Percentiles rank a stretch among this genome's conserved stretches.
Conservation (phyloP, 2,888 invertebrate genomes). For the Agrochola macilenta region DNA sequence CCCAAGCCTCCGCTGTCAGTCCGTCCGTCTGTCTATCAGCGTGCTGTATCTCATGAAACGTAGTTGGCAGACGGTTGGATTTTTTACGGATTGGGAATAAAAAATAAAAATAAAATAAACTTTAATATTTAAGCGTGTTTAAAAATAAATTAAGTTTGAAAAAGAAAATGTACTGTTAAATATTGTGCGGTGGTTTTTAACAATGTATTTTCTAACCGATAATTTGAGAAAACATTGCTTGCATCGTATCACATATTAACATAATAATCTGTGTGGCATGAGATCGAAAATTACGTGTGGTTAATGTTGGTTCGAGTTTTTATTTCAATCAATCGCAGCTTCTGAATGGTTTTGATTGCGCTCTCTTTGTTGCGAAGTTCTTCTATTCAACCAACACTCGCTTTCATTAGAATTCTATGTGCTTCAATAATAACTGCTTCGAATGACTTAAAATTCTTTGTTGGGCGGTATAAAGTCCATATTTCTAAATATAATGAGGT, state of each 20-base stretch:
- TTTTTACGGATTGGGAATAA: too few relatives aligned
- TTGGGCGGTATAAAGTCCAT: constrained; percentile 1
- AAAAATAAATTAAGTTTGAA: too few relatives aligned
- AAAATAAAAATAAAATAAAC: too few relatives aligned
- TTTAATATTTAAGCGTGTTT: too few relatives aligned
- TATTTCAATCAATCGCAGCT: neutral
- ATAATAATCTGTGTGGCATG: too few relatives aligned
- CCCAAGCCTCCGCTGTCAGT: too few relatives aligned
- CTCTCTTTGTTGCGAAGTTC: constrained; percentile 16
- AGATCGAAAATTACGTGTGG: neutral
- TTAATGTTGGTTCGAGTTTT: neutral
- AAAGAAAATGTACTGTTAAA: too few relatives aligned
- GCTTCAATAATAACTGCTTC: constrained; percentile 6
- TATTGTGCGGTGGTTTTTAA: too few relatives aligned
- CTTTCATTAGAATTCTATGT: constrained; percentile 40
- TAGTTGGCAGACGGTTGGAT: too few relatives aligned
- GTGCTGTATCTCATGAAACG: too few relatives aligned
- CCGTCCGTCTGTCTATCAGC: too few relatives aligned
- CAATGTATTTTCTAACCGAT: neutral
- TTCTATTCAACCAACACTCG: constrained; percentile 13
- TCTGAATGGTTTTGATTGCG: constrained; percentile 17
- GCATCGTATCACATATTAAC: neutral
- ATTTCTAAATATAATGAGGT: constrained; percentile 15
- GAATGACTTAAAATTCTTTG: constrained; percentile 17
- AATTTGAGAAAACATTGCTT: constrained; percentile 1